Evolutionary conservation across 2,113 vertebrate genomes (phyloP), one percentile per base, ranked within the genome.

Genomic region (Chaetura pelagica): DNA sequence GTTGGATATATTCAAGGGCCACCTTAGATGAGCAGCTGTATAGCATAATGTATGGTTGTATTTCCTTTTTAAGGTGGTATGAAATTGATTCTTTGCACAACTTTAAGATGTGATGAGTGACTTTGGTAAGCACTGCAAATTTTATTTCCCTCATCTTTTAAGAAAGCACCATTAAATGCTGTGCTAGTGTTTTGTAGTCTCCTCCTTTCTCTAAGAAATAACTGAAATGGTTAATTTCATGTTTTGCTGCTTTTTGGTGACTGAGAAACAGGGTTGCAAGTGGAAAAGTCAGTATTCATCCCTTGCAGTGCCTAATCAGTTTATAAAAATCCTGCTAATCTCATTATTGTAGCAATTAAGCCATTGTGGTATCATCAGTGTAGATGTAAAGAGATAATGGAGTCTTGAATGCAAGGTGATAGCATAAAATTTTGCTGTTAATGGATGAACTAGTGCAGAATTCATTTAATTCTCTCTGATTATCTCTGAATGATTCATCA

Each of bases 381-480:
- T 62, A 52, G 20, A 38, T 71, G 40, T 81, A 27, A 84, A 55
- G 57, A 74, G 57, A 67, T 23, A 83, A 76, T 58, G 51, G 32
- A 27, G 29, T 61, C 62, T 79, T 87, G 32, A 93, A 40, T 77
- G 19, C 9, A 29, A 59, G 8, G 9, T 74, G 51, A 49, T 86
- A 86, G 67, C 63, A 40, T 51, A 66, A 90, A 83, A 62, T 73
- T 80, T 69, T 85, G 18, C 13, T 40, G 42, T 88, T 95, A 85
- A 64, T 93, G 58, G 93, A 73, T 79, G 54, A 88, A 85, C 17
- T 74, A 69, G 24, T 35, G 86, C 35, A 76, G 54, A 88, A 61
- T 94, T 72, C 5, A 48, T 89, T 80, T 87, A 35, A 83, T 85
- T 85, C 30, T 61, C 63, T 94, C 46, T 89, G 35, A 93, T 94